Base-by-base conservation (phyloP, 2,113 vertebrate genomes). In the Fukomys damarensis region DNA sequence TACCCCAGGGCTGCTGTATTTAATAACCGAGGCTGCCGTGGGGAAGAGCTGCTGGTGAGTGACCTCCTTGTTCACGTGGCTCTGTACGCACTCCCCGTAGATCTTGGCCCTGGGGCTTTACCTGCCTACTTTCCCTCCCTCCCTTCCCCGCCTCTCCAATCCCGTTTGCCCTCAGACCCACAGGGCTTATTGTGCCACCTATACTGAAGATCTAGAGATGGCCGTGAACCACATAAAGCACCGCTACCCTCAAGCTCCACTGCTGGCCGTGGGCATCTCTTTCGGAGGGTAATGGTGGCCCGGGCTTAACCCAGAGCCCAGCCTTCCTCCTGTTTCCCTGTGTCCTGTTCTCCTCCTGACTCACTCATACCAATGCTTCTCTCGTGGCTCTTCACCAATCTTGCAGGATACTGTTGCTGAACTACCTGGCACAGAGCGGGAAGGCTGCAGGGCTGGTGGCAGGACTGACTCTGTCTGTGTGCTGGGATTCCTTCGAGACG, bases 221-320 rank as follows among this genome's bases (percentile, higher is more conserved):
- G 99, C 98, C 13, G 96, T 99, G 96, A 81, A 81, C 0, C 99
- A 99, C 83, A 98, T 99, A n/a, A 98, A 98, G 95, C 85, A 61
- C 46, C 92, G 93, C 5, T 97, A 97, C 94, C 97, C 99, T 7
- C 82, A 87, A 10, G 98, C 99, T 14, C 99, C 99, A 2, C 84
- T 99, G 93, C 96, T 99, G 80, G 99, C 99, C 4, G 98, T 98
- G 26, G 99, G 99, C 43, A 98, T 99, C n/a, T 99, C 99, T 61
- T 93, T 99, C 56, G 99, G 99, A 97, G 99, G 99, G 99, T 99
- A 97, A 99, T 98, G 49, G 2, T 26, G 43, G n/a, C 80, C 61
- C 82, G 56, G 24, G 41, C 14, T 96, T 56, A 84, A 38, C 63
- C 56, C 35, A 70, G 56, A 86, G 24, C 30, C 92, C 46, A 28